Evolutionary conservation across 2,113 vertebrate species (phyloP).

Genomic region (Mus pahari): DNA sequence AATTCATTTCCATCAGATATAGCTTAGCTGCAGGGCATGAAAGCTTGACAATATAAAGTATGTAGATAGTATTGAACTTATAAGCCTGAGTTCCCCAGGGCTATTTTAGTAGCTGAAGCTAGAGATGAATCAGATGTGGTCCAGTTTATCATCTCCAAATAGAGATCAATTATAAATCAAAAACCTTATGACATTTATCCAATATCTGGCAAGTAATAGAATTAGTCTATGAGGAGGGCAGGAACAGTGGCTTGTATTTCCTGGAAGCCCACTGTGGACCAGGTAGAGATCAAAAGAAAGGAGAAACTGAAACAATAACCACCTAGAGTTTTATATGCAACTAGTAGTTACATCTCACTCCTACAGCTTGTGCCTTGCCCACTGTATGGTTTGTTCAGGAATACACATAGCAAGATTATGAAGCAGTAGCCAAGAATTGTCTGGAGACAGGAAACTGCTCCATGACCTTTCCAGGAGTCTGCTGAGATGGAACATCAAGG

Average conservation of each 20-base stretch:
- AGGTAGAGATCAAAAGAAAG: not conserved
- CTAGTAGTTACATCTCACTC: not conserved
- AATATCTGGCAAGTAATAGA: not conserved
- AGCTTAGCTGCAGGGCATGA: not conserved
- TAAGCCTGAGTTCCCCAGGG: not conserved
- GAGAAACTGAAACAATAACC: not conserved
- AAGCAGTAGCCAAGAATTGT: not conserved
- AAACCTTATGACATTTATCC: not conserved
- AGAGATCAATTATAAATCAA: not conserved
- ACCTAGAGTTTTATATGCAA: not conserved
- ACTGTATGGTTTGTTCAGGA: not conserved
- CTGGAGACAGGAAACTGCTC: not conserved
- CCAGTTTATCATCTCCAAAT: not conserved
- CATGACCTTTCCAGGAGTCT: not conserved
- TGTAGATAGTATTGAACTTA: not conserved
- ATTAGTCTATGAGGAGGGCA: not conserved
- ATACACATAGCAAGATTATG: not conserved
- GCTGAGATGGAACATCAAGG: not conserved
- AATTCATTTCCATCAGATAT: not conserved
- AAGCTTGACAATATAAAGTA: not conserved
- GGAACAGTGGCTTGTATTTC: not conserved
- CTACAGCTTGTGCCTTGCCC: not conserved
- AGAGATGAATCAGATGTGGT: slow-evolving; percentile 15
- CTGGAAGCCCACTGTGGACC: not conserved
- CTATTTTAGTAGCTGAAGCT: not conserved